phyloP scores from a whole-genome alignment of 2,888 invertebrate genomes.

The Leucozona laternaria region DNA sequence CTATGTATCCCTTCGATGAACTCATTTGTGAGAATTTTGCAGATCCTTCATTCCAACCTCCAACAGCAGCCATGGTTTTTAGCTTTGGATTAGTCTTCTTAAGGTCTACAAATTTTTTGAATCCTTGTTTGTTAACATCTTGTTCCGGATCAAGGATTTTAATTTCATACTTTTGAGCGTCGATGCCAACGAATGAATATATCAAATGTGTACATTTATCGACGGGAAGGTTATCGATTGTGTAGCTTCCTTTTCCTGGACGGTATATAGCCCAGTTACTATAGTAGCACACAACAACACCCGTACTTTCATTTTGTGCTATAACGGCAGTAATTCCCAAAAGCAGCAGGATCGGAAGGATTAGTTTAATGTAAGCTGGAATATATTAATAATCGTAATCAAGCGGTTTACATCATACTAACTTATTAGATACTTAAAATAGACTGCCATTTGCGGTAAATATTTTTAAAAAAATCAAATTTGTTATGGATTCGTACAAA shows the following conservation, averaged over 20 bases:
- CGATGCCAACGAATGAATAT: slow-evolving; percentile 94
- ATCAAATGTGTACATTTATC: slow-evolving; percentile 93
- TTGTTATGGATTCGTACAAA: too few species aligned
- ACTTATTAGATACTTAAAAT: too few species aligned
- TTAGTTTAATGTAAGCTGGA: slow-evolving; percentile 7
- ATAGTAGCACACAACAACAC: slow-evolving; percentile 86
- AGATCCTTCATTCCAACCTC: slow-evolving; percentile 96
- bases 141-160: slow-evolving; percentile 92
- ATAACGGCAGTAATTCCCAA: slow-evolving; percentile 72
- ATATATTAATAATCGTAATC: background rate
- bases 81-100: slow-evolving; percentile 88
- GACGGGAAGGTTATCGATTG: slow-evolving; percentile 92
- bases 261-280: slow-evolving; percentile 90
- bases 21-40: slow-evolving; percentile 94
- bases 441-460: too few species aligned
- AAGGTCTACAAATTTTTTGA: slow-evolving; percentile 90
- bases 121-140: slow-evolving; percentile 90
- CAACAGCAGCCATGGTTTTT: slow-evolving; percentile 92
- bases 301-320: slow-evolving; percentile 79
- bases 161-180: slow-evolving; percentile 90
- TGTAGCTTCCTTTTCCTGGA: slow-evolving; percentile 91
- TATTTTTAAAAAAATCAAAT: too few species aligned
- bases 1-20: slow-evolving; percentile 87
- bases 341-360: slow-evolving; percentile 65
- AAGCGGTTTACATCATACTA: too few species aligned